Base-by-base conservation (phyloP, 1,140 invertebrate species). In the Armadillidium nasatum region DNA sequence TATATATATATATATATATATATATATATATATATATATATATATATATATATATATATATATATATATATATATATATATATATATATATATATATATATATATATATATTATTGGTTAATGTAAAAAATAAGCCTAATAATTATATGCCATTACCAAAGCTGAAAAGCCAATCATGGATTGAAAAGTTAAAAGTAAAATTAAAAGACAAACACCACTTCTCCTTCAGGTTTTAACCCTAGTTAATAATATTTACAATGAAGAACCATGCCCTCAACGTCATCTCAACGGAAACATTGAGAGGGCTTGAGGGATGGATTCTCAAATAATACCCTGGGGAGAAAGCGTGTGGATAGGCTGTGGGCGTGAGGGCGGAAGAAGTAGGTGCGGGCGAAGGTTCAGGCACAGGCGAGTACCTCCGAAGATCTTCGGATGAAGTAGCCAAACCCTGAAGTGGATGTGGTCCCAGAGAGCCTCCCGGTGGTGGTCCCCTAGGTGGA, bases 331-430 rank as follows among this genome's bases (percentile, higher is more conserved):
- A 81, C 80, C 80, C 80, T 72, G 77, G 74, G 73, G 79, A 76
- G 76, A 78, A 77, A 70, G 79, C 73, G 73, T 78, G 76, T 67
- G 78, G 75, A n/a, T 75, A 76, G 43, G 60, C 76, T 43, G 77
- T 77, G 66, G 76, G 75, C 67, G 76, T 73, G 71, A 73, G 78
- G 77, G 74, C 66, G 77, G 76, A 78, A 60, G 50, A 60, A 60
- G 79, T 77, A 46, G 78, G 77, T 43, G 66, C 75, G 46, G 78
- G 69, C n/a, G 71, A 81, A 77, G 75, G 80, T 75, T 79, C 81
- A 80, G 78, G 77, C 75, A 76, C 54, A 60, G 67, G 79, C 43
- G 77, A 79, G 79, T 77, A 82, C 82, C 76, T 78, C 75, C 77
- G 76, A 69, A 81, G 75, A 46, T 81, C 80, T 74, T 81, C 80